These are phyloP conservation scores for Phrynocephalus vlangalii DNA, from an alignment of 2,797 vertebrate species.

Conservation along the genomic window DNA sequence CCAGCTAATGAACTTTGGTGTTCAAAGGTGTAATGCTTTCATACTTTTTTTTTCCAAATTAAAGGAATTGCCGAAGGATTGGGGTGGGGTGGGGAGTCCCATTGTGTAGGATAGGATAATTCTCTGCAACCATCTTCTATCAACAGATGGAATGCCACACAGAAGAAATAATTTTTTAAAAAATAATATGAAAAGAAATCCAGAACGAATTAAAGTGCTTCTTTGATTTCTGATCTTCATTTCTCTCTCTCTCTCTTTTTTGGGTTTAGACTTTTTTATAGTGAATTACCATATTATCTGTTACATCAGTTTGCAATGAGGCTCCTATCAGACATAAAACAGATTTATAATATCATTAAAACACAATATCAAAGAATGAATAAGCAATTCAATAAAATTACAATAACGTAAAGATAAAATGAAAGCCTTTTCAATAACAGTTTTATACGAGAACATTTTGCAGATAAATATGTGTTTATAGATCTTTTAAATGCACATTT, in stretches of 20 bases:
- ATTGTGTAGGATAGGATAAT: slow-evolving; percentile 79
- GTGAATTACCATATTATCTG: slow-evolving; percentile 88
- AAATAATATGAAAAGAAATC: slow-evolving; percentile 86
- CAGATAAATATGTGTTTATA: slow-evolving; percentile 89
- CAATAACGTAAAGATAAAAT: slow-evolving; percentile 88
- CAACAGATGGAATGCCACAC: slow-evolving; percentile 85
- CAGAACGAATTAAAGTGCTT: slow-evolving; percentile 85
- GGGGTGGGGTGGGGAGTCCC: slow-evolving; percentile 74
- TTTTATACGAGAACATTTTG: slow-evolving; percentile 88
- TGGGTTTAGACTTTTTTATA: slow-evolving; percentile 86
- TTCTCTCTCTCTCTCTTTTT: slow-evolving; percentile 28
- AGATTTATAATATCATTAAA: slow-evolving; percentile 90
- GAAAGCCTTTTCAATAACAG: slow-evolving; percentile 87
- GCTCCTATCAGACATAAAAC: slow-evolving; percentile 88
- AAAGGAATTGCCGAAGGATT: slow-evolving; percentile 68
- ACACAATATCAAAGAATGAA: slow-evolving; percentile 89
- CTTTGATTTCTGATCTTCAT: slow-evolving; percentile 83
- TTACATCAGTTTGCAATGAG: slow-evolving; percentile 87
- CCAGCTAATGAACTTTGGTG: slow-evolving; percentile 73
- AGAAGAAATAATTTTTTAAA: slow-evolving; percentile 83
- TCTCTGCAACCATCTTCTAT: slow-evolving; percentile 81
- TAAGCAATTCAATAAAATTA: slow-evolving; percentile 91
- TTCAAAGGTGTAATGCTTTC: slow-evolving; percentile 72
- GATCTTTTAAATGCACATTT: slow-evolving; percentile 88
- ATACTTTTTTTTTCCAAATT: slow-evolving; percentile 65